Base-by-base conservation (phyloP, 2,888 invertebrate genomes). In the Dryadula phaetusa region DNA sequence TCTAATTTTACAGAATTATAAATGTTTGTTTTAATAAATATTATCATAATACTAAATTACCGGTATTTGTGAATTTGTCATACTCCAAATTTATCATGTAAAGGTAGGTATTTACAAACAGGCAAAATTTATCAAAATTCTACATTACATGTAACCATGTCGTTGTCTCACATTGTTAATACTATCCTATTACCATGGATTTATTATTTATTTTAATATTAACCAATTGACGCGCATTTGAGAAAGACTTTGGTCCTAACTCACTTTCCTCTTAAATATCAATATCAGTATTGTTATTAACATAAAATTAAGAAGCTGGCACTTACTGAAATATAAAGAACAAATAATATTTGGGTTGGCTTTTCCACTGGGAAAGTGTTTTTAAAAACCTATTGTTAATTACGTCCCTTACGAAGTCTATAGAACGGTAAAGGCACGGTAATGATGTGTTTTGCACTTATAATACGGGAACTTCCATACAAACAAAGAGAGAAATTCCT, bases 351-450 rank as follows among this genome's bases (percentile, higher is more conserved):
- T 83, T 79, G 85, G 85, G 83, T 79, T 79, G 67, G 52, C 63
- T 83, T 82, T 80, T 81, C 79, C 65, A 65, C 37, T 18, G 83
- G 85, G 84, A 82, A 85, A 86, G 86, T 84, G 85, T 82, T 87
- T 84, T 54, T 56, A 37, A 16, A 85, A 89, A 84, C 85, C 89
- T 91, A 92, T 91, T 90, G 92, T 88, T 89, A 91, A 90, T 92
- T 92, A 92, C 92, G 92, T 92, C 92, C 92, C 92, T 87, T 86
- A 88, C 90, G 86, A 87, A 92, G 92, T 92, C 92, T 92, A 90
- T 90, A 91, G 90, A 91, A 90, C 87, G 87, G 92, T 90, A 87
- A 92, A 92, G 92, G 92, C 92, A 92, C 92, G 92, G 90, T 92
- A 82, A 90, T 92, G 92, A 92, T 92, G 92, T 91, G 91, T 91